Percentiles rank a stretch among this genome's conserved stretches.
phyloP scores from a whole-genome alignment of 2,797 vertebrate species.

The Spea hammondii region DNA sequence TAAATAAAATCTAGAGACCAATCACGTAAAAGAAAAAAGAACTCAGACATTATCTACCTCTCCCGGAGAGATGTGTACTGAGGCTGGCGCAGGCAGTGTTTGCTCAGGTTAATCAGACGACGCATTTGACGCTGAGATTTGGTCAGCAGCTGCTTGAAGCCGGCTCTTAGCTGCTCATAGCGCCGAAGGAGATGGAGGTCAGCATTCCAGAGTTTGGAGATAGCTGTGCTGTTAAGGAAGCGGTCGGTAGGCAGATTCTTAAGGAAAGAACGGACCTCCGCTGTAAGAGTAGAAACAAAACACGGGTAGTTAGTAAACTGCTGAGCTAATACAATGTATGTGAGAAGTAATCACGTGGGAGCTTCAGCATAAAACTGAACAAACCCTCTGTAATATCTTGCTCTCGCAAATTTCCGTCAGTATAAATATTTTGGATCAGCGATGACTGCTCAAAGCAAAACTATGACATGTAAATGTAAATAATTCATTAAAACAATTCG shows the following conservation, averaged over 20 bases:
- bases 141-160: conserved; percentile 75
- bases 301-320: background rate
- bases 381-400: no score
- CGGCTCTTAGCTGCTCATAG: conserved; percentile 82
- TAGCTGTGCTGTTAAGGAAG: conserved; percentile 85
- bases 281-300: conserved; percentile 60
- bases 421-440: no score
- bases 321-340: background rate
- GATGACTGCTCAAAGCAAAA: no score
- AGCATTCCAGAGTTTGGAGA: conserved; percentile 86
- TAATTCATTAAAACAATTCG: no score
- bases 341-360: background rate
- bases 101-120: conserved; percentile 92
- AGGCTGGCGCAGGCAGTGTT: conserved; percentile 88
- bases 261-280: conserved; percentile 89
- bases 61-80: conserved; percentile 86
- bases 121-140: conserved; percentile 87
- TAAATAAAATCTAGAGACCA: no score
- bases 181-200: conserved; percentile 85
- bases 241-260: conserved; percentile 83
- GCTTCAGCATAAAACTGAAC: background rate
- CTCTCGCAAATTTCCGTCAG: no score
- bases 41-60: conserved; percentile 70
- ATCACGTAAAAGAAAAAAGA: background rate
- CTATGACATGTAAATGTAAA: no score